Percentiles rank a stretch among this genome's conserved stretches.
Evolutionary conservation across 2,113 vertebrate species (phyloP).

Genomic region (Sorex araneus): DNA sequence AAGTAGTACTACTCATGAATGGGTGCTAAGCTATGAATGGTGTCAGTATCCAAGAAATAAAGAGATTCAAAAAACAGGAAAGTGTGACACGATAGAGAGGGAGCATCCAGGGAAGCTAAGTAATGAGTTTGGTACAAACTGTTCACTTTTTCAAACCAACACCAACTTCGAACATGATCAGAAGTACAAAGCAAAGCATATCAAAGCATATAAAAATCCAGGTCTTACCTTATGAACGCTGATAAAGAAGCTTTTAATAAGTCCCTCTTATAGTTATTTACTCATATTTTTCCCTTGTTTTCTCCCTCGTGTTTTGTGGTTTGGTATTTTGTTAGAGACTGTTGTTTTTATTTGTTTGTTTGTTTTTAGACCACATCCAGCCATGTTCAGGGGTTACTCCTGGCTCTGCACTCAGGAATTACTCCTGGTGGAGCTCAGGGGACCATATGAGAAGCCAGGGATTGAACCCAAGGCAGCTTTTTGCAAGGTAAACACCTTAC

Average conservation of each 20-base stretch:
- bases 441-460: too few species aligned
- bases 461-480: too few species aligned
- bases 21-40: not conserved
- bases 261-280: not conserved
- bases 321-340: too few species aligned
- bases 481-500: too few species aligned
- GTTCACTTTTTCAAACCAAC: not conserved
- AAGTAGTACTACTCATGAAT: not conserved
- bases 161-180: not conserved
- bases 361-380: too few species aligned
- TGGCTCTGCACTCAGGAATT: too few species aligned
- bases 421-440: too few species aligned
- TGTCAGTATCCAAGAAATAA: not conserved
- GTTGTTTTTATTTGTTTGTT: too few species aligned
- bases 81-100: not conserved
- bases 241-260: not conserved
- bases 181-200: not conserved
- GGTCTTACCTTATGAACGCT: slow-evolving; percentile 9
- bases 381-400: too few species aligned
- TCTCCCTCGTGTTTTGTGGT: not conserved
- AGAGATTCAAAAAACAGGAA: not conserved
- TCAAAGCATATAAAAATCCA: not conserved
- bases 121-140: not conserved
- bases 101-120: not conserved
- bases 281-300: not conserved